Evolutionary conservation across 2,888 invertebrate genomes (phyloP).

Genomic region (Ennomos fuscantarius): DNA sequence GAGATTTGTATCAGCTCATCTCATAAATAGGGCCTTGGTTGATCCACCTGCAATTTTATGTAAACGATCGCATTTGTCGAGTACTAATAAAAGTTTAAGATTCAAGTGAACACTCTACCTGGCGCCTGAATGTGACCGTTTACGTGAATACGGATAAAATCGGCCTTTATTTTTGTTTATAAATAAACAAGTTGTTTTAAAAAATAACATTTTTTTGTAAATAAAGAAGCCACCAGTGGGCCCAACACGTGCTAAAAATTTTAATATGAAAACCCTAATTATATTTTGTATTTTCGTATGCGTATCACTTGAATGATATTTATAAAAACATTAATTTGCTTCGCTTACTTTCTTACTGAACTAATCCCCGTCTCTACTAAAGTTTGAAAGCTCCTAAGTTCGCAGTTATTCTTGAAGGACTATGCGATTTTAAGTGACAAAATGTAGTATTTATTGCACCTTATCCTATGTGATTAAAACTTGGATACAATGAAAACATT

Average conservation of each 20-base stretch:
- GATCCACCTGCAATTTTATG: conserved; percentile 61
- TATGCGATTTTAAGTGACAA: neutral
- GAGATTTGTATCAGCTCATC: conserved; percentile 56
- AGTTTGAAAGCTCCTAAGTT: no score
- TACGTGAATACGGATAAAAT: conserved; percentile 20
- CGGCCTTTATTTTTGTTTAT: conserved; percentile 3
- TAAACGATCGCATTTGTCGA: conserved; percentile 61
- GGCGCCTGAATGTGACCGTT: conserved; percentile 35
- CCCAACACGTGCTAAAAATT: no score
- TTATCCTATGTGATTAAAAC: conserved; percentile 2
- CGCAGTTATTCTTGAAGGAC: no score
- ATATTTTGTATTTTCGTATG: no score
- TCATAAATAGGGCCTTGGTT: conserved; percentile 68
- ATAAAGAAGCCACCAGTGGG: no score
- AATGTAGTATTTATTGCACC: neutral
- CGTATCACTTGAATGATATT: no score
- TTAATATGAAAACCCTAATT: no score
- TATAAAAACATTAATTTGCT: no score
- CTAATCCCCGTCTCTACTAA: no score
- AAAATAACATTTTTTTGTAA: neutral
- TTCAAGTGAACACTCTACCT: conserved; percentile 46
- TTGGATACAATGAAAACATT: conserved; percentile 5
- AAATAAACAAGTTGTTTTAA: neutral
- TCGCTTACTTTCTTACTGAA: no score
- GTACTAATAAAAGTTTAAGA: conserved; percentile 67